phyloP scores from a whole-genome alignment of 2,888 invertebrate species.

The Amphimallon solstitiale region DNA sequence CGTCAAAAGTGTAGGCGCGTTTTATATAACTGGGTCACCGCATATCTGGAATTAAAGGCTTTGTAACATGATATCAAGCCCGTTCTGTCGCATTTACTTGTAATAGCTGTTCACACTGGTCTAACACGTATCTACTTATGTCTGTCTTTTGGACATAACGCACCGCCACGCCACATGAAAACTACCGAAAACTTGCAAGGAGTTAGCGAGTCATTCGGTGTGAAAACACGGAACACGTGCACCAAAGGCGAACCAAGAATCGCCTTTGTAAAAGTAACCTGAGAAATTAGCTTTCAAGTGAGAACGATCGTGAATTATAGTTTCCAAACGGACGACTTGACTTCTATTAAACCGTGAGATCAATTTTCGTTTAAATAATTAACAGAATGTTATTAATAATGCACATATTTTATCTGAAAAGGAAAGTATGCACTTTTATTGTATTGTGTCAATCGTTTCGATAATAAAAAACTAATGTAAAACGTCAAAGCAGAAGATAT shows the following conservation, averaged over 20 bases:
- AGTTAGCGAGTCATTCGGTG: not conserved
- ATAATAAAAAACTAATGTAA: no score
- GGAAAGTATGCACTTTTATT: no score
- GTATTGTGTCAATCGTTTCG: no score
- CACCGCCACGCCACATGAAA: no score
- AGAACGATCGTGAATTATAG: not conserved
- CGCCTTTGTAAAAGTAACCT: conserved; percentile 5
- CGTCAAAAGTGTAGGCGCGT: conserved; percentile 7
- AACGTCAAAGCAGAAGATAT: no score
- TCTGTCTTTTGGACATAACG: not conserved
- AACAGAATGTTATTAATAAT: no score
- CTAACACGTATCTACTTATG: conserved; percentile 20
- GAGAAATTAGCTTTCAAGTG: not conserved
- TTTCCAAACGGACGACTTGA: no score
- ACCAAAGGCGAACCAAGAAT: not conserved
- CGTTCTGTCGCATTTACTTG: conserved; percentile 13
- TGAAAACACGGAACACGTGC: not conserved
- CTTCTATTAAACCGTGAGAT: no score
- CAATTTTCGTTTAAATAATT: no score
- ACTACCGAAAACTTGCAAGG: no score
- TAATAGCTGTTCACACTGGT: conserved; percentile 24
- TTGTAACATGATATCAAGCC: conserved; percentile 10
- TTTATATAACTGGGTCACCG: not conserved
- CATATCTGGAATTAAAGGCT: conserved; percentile 6
- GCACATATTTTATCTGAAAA: no score